Conservation (phyloP, 1,140 invertebrate genomes). For the Pseudomyrmex gracilis region DNA sequence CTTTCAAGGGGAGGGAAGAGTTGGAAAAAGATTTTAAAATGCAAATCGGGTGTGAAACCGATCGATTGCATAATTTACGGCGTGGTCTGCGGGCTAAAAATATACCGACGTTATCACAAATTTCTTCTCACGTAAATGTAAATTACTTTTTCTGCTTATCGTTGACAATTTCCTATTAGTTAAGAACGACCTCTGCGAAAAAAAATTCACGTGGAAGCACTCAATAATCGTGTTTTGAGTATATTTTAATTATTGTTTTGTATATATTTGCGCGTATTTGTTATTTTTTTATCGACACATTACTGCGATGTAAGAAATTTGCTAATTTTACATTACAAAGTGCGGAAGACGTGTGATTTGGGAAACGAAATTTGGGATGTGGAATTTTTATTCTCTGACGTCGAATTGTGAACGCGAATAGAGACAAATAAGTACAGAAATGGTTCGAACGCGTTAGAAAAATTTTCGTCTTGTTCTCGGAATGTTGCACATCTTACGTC, state of each 20-base stretch:
- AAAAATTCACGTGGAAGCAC: too few relatives aligned
- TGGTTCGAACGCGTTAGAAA: background rate
- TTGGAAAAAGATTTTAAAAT: slow-evolving; percentile 57
- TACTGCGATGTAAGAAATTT: too few relatives aligned
- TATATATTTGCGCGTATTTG: too few relatives aligned
- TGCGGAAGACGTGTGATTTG: too few relatives aligned
- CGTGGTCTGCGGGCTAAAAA: slow-evolving; percentile 22
- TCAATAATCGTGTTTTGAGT: too few relatives aligned
- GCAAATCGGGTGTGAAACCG: slow-evolving; percentile 27
- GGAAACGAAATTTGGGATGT: too few relatives aligned
- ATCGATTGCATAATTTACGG: slow-evolving; percentile 54
- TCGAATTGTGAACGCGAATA: background rate
- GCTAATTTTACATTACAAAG: too few relatives aligned
- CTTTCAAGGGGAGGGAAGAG: slow-evolving; percentile 55
- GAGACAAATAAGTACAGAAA: background rate
- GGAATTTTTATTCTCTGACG: background rate
- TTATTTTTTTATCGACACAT: too few relatives aligned
- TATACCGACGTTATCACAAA: slow-evolving; percentile 55
- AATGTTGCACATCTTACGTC: background rate
- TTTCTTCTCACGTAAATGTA: slow-evolving; percentile 55
- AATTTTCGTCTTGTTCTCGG: background rate
- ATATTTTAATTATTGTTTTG: too few relatives aligned
- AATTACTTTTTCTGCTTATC: slow-evolving; percentile 58
- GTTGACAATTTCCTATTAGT: slow-evolving; percentile 48
- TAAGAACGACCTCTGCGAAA: background rate